Evolutionary conservation across 2,113 vertebrate genomes (phyloP).

Genomic region (Syngnathus typhle): DNA sequence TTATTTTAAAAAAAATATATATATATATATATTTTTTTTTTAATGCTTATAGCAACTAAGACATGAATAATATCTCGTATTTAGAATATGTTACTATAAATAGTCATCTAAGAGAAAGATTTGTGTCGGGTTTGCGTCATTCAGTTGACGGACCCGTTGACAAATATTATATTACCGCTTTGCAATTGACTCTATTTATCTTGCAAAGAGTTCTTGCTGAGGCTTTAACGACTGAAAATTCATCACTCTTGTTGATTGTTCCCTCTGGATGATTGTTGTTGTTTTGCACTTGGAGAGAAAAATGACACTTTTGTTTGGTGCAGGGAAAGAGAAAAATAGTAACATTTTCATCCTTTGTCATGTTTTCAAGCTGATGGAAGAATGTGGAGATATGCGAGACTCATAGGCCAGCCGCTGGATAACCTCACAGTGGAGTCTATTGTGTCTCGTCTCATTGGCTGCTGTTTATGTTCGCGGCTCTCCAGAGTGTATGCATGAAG

Average conservation of each 20-base stretch:
- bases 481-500: slow-evolving; percentile 48
- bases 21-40: too few species aligned
- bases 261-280: slow-evolving; percentile 6
- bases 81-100: too few species aligned
- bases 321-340: slow-evolving; percentile 9
- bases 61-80: too few species aligned
- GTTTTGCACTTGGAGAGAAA: slow-evolving; percentile 32
- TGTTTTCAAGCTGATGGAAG: slow-evolving; percentile 27
- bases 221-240: background rate
- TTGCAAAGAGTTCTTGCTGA: background rate
- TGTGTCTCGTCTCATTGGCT: slow-evolving; percentile 49
- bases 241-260: background rate
- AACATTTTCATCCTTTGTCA: slow-evolving; percentile 11
- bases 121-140: background rate
- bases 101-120: background rate
- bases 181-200: background rate
- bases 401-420: slow-evolving; percentile 18
- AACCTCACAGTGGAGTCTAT: slow-evolving; percentile 42
- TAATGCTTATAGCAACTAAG: too few species aligned
- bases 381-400: slow-evolving; percentile 22
- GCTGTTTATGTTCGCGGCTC: slow-evolving; percentile 51
- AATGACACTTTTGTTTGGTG: slow-evolving; percentile 39
- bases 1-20: too few species aligned
- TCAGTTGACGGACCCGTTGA: background rate
- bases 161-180: background rate